Evolutionary conservation across 2,888 invertebrate species (phyloP), one percentile per base, ranked within the genome.

Genomic region (Cheilosia urbana): DNA sequence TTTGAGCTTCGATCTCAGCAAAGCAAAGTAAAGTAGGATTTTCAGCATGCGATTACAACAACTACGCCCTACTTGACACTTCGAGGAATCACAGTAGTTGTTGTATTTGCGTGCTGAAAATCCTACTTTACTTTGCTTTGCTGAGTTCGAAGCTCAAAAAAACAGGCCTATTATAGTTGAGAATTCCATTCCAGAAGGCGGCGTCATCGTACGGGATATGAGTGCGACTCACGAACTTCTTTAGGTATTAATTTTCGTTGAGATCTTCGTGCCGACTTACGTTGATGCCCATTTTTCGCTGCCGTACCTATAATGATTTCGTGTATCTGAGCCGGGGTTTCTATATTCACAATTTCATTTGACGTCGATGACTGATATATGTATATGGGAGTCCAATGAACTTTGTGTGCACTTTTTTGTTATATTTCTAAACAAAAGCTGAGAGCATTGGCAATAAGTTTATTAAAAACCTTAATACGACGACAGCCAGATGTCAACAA

Each of bases 171-270:
- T n/a, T 97, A 90, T 98, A 99, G 0, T 98, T 96, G 45, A 99
- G 93, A 87, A 99, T 94, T 88, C 96, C 95, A 91, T 97, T 97
- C 99, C 99, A 99, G 92, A 97, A 98, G 0, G 96, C 96, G 91
- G 98, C 97, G 91, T 97, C 97, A 90, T 97, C 97, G 7, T 95
- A 94, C 5, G 96, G 94, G 88, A 99, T 96, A 45, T 95, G 93
- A 87, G 88, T 88, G 11, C 90, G 89, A 17, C 97, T 96, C 87
- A 96, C 96, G 91, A 99, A 97, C 87, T 94, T 94, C 82, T 94
- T 93, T 60, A 99, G 93, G 90, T 96, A 95, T 89, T 96, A 96
- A 92, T 98, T 99, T 87, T 94, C 94, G 30, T 95, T 94, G 87
- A 98, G 93, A 91, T 98, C 97, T 68, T 95, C 94, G 90, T 96